Percentiles rank a stretch among this genome's conserved stretches.
phyloP scores from a whole-genome alignment of 2,888 invertebrate species.

The Amaurobius ferox region DNA sequence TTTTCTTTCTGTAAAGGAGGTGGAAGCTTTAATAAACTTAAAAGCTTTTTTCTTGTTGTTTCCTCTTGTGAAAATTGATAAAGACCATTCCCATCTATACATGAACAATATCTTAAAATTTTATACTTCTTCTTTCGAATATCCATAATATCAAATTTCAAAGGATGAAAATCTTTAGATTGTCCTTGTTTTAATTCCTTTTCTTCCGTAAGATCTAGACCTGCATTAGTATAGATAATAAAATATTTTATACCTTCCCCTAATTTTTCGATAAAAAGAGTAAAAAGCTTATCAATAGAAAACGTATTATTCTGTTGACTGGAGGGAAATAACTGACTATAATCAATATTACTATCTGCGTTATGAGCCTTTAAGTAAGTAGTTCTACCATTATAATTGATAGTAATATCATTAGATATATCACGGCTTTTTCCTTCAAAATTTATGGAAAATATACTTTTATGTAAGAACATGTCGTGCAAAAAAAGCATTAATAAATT shows the following conservation, averaged over 20 bases:
- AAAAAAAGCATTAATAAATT: conserved; percentile 42
- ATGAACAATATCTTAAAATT: conserved; percentile 48
- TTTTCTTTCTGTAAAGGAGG: conserved; percentile 36
- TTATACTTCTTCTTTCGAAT: conserved; percentile 47
- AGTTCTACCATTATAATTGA: conserved; percentile 32
- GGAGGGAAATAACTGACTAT: conserved; percentile 35
- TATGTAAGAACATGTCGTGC: conserved; percentile 48
- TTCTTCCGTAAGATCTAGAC: conserved; percentile 41
- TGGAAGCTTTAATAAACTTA: conserved; percentile 38
- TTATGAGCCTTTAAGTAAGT: conserved; percentile 37
- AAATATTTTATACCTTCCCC: conserved; percentile 25
- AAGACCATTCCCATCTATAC: conserved; percentile 40
- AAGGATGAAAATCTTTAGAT: conserved; percentile 39
- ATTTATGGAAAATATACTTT: conserved; percentile 37
- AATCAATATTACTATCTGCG: conserved; percentile 35
- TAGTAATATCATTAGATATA: conserved; percentile 27
- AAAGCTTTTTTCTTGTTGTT: conserved; percentile 44
- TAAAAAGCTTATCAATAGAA: conserved; percentile 43
- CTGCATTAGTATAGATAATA: conserved; percentile 47
- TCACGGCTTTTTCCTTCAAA: conserved; percentile 34
- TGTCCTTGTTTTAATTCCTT: conserved; percentile 25
- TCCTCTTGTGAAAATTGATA: conserved; percentile 38
- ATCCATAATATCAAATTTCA: conserved; percentile 40
- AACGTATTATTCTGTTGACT: conserved; percentile 24
- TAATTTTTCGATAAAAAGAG: conserved; percentile 41